Evolutionary conservation across 64 coral and sea anemone genomes (phyloP), one percentile per base, ranked within the genome.

Genomic region (Orbicella faveolata): DNA sequence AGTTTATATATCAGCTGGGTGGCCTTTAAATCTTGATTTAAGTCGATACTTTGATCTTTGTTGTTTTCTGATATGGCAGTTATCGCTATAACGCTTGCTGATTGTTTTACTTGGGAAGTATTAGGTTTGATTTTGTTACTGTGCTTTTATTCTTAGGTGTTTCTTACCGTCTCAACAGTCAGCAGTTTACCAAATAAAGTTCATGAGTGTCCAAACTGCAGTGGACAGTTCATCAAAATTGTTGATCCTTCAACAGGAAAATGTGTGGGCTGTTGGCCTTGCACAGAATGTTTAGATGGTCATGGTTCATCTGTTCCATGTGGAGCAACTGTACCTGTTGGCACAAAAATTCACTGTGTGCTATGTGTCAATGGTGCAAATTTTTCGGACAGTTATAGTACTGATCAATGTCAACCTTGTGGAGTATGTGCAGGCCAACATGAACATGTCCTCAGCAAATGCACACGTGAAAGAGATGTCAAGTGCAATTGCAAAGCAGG

Each of bases 311-410:
- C 77, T 12, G 77, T 79, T 25, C 23, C 21, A 21, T 79, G 77
- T 17, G 0, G 9, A 59, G 1, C 77, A 30, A 61, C n/a, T 57
- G 77, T 79, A 30, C 2, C 52, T 21, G 23, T 1, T 0, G 52
- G 52, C 20, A 79, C 77, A 79, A 41, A 79, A 2, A 79, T 79
- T 23, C 52, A 79, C 23, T 79, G 77, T 61, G 52, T 59, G 12
- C 23, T 11, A 10, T 70, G 67, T 26, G 25, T 30, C 21, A 70
- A 25, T 1, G 67, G 67, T 9, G 25, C 25, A 25, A 70, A 70
- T 26, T 70, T 70, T 23, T 70, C 67, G 5, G 10, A 70, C 67
- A 70, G 67, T 26, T n/a, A 0, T 11, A n/a, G 67, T 70, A 70
- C 67, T 33, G 67, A 25, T 25, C 21, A 33, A 11, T 70, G 67